Evolutionary conservation across 1,140 invertebrate genomes (phyloP).

Genomic region (Pseudobourletiella spinata): DNA sequence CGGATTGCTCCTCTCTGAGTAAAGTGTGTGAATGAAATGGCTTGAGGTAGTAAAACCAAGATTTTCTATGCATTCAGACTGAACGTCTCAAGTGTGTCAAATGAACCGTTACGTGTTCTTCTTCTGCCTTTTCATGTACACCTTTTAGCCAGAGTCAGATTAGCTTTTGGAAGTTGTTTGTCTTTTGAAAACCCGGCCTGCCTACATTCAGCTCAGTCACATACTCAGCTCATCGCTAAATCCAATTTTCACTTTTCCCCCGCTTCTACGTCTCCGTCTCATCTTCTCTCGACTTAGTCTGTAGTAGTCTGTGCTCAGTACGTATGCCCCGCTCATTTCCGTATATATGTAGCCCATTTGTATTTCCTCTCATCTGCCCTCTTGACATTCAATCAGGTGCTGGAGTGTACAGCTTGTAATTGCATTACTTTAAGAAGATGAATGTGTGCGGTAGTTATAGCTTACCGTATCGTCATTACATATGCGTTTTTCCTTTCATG

Average conservation of each 20-base stretch:
- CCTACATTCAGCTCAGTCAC: background rate
- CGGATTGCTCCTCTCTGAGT: background rate
- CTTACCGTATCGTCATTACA: too few species aligned
- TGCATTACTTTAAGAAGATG: too few species aligned
- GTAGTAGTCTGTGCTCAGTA: too few species aligned
- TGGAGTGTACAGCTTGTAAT: too few species aligned
- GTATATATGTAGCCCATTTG: too few species aligned
- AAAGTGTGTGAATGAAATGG: slow-evolving; percentile 10
- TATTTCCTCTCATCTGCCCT: too few species aligned
- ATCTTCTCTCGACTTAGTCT: too few species aligned
- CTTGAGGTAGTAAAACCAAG: slow-evolving; percentile 10
- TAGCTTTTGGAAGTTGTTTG: background rate
- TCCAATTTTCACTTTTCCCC: slow-evolving; percentile 2
- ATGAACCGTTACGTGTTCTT: slow-evolving; percentile 8
- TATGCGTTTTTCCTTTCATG: too few species aligned
- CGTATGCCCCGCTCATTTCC: too few species aligned
- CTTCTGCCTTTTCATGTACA: background rate
- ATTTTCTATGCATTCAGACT: background rate
- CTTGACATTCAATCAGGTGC: too few species aligned
- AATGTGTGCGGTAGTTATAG: too few species aligned
- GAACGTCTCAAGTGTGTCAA: slow-evolving; percentile 1
- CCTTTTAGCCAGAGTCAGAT: background rate
- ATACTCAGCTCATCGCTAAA: background rate
- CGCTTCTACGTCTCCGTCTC: background rate
- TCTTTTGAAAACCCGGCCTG: background rate